phyloP scores from a whole-genome alignment of 1,140 invertebrate species.

The Andricus grossulariae region DNA sequence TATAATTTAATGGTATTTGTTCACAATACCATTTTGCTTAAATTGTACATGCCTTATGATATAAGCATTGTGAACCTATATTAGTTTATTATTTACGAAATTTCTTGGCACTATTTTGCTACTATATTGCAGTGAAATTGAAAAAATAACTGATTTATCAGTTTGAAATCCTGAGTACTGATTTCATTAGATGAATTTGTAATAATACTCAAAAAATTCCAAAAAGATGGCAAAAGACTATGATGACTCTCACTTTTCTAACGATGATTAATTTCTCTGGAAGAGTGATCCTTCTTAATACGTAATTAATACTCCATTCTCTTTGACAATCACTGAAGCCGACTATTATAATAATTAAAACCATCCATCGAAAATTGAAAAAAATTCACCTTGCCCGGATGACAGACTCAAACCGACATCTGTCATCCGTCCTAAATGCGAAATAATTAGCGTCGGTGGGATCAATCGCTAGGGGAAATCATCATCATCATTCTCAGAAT shows the following conservation, averaged over 20 bases:
- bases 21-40: too few relatives aligned
- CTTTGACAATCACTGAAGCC: slow-evolving; percentile 23
- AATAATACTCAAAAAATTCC: too few relatives aligned
- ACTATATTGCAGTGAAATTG: too few relatives aligned
- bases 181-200: too few relatives aligned
- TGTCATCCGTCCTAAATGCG: slow-evolving; percentile 14
- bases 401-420: neutral
- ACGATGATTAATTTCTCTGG: neutral
- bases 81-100: too few relatives aligned
- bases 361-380: slow-evolving; percentile 19
- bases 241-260: neutral
- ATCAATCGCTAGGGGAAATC: neutral
- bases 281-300: neutral
- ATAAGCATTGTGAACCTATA: too few relatives aligned
- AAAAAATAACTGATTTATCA: too few relatives aligned
- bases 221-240: too few relatives aligned
- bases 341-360: slow-evolving; percentile 4
- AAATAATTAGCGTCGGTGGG: slow-evolving; percentile 11
- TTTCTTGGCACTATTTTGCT: too few relatives aligned
- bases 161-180: too few relatives aligned
- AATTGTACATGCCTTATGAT: too few relatives aligned
- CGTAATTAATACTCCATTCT: neutral
- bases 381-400: neutral
- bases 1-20: too few relatives aligned
- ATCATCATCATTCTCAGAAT: slow-evolving; percentile 9